Conservation (phyloP, 1,140 invertebrate species). For the Eumeta japonica region DNA sequence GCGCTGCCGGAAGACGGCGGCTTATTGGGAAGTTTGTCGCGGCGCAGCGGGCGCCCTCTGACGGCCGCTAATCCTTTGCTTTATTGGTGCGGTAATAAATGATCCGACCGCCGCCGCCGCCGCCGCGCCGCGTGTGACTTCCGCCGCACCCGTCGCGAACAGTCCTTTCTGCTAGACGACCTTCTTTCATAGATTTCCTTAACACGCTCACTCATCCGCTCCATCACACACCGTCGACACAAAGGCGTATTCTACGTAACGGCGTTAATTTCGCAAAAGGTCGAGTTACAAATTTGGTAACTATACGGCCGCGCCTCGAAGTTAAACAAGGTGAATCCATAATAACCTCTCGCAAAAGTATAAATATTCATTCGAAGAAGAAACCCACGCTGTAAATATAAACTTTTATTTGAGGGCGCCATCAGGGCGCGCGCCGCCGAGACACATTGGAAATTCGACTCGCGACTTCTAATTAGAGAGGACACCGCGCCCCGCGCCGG, state of each 20-base stretch:
- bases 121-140: constrained; percentile 14
- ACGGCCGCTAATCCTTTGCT: constrained; percentile 37
- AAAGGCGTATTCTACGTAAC: no score
- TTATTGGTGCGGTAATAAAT: constrained; percentile 44
- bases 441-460: constrained; percentile 47
- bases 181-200: no score
- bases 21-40: constrained; percentile 47
- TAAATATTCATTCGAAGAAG: constrained; percentile 48
- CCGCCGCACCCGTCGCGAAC: no score
- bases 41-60: constrained; percentile 18
- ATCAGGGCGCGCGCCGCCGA: constrained; percentile 25
- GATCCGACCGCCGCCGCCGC: constrained; percentile 19
- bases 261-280: no score
- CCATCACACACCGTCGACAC: no score
- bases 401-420: constrained; percentile 50
- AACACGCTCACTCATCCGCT: no score
- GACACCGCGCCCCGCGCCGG: constrained; percentile 33
- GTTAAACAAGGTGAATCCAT: constrained; percentile 37
- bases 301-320: constrained; percentile 27
- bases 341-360: constrained; percentile 21
- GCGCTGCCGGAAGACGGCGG: constrained; percentile 28
- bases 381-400: constrained; percentile 50
- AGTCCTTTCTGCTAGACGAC: no score
- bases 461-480: constrained; percentile 51
- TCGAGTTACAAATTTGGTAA: no score